Percentiles rank a stretch among this genome's conserved stretches.
phyloP scores from a whole-genome alignment of 2,888 invertebrate species.

The Ornithoptera priamus region DNA sequence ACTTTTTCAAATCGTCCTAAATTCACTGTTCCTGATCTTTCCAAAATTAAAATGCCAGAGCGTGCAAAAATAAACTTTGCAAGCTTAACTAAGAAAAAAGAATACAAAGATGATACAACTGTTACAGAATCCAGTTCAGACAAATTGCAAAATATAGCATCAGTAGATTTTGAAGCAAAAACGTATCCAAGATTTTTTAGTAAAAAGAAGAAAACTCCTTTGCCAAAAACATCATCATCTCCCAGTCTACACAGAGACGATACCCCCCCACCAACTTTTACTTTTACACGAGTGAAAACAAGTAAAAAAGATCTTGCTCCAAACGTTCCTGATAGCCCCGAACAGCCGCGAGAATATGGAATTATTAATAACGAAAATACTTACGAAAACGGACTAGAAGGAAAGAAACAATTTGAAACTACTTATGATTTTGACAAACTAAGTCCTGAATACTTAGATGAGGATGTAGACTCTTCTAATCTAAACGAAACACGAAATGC shows the following conservation, averaged over 20 bases:
- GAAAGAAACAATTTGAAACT: conserved; percentile 61
- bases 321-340: conserved; percentile 66
- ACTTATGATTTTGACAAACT: conserved; percentile 80
- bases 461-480: conserved; percentile 50
- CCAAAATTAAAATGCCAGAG: conserved; percentile 81
- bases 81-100: conserved; percentile 78
- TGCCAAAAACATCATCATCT: conserved; percentile 76
- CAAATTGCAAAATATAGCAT: conserved; percentile 66
- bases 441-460: conserved; percentile 79
- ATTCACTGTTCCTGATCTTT: conserved; percentile 76
- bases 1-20: conserved; percentile 81
- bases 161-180: conserved; percentile 86
- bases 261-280: conserved; percentile 81
- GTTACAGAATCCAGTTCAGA: conserved; percentile 61
- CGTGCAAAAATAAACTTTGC: conserved; percentile 83
- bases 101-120: conserved; percentile 58
- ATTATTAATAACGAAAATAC: conserved; percentile 56
- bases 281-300: conserved; percentile 83
- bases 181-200: conserved; percentile 88
- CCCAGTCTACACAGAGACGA: conserved; percentile 76
- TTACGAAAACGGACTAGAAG: conserved; percentile 59
- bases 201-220: conserved; percentile 67
- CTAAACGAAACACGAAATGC: conserved; percentile 48
- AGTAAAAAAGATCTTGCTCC: conserved; percentile 68
- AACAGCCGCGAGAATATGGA: conserved; percentile 72